Evolutionary conservation across 2,797 vertebrate genomes (phyloP).

Genomic region (Spea hammondii): DNA sequence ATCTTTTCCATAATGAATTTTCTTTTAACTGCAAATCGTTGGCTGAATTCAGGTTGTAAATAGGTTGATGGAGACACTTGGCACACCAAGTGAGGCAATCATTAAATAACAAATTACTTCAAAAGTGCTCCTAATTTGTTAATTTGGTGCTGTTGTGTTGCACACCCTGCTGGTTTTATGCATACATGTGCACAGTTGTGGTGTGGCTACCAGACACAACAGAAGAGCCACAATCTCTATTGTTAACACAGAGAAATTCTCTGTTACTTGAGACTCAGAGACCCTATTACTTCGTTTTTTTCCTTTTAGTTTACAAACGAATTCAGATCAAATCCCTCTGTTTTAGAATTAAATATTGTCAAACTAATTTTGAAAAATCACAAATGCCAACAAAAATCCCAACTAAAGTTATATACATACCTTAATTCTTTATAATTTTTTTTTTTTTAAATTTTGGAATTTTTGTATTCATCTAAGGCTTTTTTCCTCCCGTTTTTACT

Average conservation of each 20-base stretch:
- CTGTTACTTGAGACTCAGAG: too few species aligned
- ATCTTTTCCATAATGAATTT: slow-evolving; percentile 3
- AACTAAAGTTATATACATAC: too few species aligned
- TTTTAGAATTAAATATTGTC: too few species aligned
- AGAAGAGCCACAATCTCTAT: neutral
- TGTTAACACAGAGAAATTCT: neutral
- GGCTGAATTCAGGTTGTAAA: slow-evolving; percentile 8
- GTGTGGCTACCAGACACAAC: slow-evolving; percentile 16
- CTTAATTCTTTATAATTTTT: too few species aligned
- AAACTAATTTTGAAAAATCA: too few species aligned
- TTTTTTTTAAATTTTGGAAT: too few species aligned
- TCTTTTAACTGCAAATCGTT: slow-evolving; percentile 45
- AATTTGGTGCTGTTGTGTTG: slow-evolving; percentile 27
- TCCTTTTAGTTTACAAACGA: too few species aligned
- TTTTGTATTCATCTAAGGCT: too few species aligned
- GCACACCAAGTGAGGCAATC: slow-evolving; percentile 29
- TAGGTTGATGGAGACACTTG: neutral
- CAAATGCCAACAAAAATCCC: too few species aligned
- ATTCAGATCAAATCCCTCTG: too few species aligned
- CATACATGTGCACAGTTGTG: slow-evolving; percentile 18
- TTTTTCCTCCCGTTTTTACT: neutral
- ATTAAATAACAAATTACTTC: slow-evolving; percentile 50
- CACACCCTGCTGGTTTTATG: slow-evolving; percentile 15
- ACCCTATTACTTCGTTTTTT: too few species aligned
- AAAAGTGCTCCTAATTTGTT: slow-evolving; percentile 44